Base-by-base conservation (phyloP, 2,797 vertebrate species). In the Chloroceryle amazona region DNA sequence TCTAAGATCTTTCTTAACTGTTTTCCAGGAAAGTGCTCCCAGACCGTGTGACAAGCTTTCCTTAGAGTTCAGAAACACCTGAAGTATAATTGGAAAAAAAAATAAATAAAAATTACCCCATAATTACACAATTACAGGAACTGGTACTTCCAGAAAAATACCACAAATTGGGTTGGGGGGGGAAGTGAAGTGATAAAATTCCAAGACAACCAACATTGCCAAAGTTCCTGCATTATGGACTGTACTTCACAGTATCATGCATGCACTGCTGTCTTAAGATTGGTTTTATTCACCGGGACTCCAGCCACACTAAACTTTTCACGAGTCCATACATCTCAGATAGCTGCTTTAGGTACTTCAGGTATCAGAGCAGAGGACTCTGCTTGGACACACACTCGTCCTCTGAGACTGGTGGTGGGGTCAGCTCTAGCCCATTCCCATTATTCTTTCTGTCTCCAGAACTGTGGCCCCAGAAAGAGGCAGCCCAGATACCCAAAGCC, bases 361-460 rank as follows among this genome's bases (percentile, higher is more conserved):
- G 0, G 0, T 25, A 42, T 5, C 46, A 58, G 37, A 52, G 19
- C 28, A 52, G 9, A 60, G 37, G 8, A 42, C 19, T 51, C 22
- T 20, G 25, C 39, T 74, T 29, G 47, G 44, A 0, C 22, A 54
- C 12, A 31, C 17, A 22, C 16, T 49, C 13, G 21, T 75, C 20
- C 33, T 23, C 16, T 14, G 9, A 58, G 23, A 39, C 10, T 31
- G 39, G 25, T 35, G 39, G 25, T 37, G 14, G 0, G 1, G 29
- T 18, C 60, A 60, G 8, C 42, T 89, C 73, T 76, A 35, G 39
- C 51, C 60, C 81, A 4, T 10, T 39, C 37, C 20, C 23, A 4
- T 41, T 65, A 39, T 11, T 76, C 49, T 39, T 75, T 85, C 49
- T 68, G 28, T 44, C 54, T 85, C 51, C 35, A 67, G 14, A 93